Evolutionary conservation across 2,113 vertebrate species (phyloP), one percentile per base, ranked within the genome.

Genomic region (Protobothrops flavoviridis): DNA sequence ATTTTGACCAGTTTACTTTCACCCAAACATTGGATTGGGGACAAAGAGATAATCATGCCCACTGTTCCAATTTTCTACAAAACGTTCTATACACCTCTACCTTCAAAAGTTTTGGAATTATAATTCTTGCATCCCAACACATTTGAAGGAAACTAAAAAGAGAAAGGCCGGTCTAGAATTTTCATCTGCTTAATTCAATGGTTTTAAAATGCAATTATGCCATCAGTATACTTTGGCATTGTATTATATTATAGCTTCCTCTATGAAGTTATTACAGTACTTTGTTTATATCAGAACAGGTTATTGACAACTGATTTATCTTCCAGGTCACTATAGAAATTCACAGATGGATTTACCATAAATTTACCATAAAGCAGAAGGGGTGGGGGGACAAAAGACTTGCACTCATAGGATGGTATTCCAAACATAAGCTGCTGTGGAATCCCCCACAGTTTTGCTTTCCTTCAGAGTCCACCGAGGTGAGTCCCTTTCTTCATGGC

Each of bases 401-500:
- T 74, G 90, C 88, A 61, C 12, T 92, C 94, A 87, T 92, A 91
- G 91, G 53, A 53, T n/a, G 95, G 88, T 61, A 89, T 13, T 50
- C 85, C 50, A 94, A 86, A 90, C 29, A 81, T 74, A 93, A 87
- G 55, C 61, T 94, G 53, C 81, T 55, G 93, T 90, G 89, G 89
- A 26, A 9, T 94, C 90, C 92, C 8, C 93, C 17, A 69, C n/a
- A n/a, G 64, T 61, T 89, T 74, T 48, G 93, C n/a, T 43, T 86
- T 33, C 9, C 39, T 87, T 56, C 88, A 11, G 43, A 26, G 29
- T 90, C 93, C 93, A 90, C 64, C 33, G 48, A 95, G 86, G 89
- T 87, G 11, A 95, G 64, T 12, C 23, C 9, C 85, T 96, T 90
- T 91, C 4, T 24, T 93, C 87, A 23, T 52, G 13, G 87, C 89